These are phyloP conservation scores for Diplogasteroides magnus DNA, from an alignment of 1,140 invertebrate genomes.

Conservation along the genomic window DNA sequence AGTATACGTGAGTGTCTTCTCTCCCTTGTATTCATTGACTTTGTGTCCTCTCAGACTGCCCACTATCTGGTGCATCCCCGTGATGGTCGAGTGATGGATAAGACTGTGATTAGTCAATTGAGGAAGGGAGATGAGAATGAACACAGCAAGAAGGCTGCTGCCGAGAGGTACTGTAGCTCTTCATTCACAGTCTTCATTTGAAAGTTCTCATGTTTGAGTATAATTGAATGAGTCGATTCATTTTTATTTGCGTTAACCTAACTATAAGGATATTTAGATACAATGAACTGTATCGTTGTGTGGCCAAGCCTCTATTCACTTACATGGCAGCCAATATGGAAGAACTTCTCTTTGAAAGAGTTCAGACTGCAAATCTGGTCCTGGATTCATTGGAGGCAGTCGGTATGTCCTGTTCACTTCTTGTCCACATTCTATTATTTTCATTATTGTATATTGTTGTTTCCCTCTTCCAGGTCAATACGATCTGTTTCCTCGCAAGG, in stretches of 20 bases:
- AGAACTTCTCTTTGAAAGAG: slow-evolving; percentile 27
- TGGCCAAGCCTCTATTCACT: slow-evolving; percentile 16
- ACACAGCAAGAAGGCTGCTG: slow-evolving; percentile 22
- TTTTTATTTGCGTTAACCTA: too few relatives aligned
- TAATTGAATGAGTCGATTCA: too few relatives aligned
- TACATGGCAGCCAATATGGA: slow-evolving; percentile 35
- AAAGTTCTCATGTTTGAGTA: too few relatives aligned
- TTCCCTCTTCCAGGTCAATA: slow-evolving; percentile 18
- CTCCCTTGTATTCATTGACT: background rate
- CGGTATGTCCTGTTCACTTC: slow-evolving; percentile 18
- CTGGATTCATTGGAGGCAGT: slow-evolving; percentile 14
- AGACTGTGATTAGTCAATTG: too few relatives aligned
- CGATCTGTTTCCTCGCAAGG: slow-evolving; percentile 30
- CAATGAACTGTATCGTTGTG: slow-evolving; percentile 21
- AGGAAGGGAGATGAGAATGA: slow-evolving; percentile 31
- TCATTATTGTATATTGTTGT: background rate
- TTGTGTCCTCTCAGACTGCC: too few relatives aligned
- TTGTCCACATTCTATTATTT: slow-evolving; percentile 4
- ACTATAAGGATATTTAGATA: too few relatives aligned
- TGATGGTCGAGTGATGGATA: slow-evolving; percentile 56
- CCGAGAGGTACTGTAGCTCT: too few relatives aligned
- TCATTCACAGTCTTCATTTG: too few relatives aligned
- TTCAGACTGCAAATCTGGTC: slow-evolving; percentile 18
- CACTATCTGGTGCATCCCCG: slow-evolving; percentile 76
- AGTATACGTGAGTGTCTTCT: slow-evolving; percentile 56